Evolutionary conservation across 2,797 vertebrate genomes (phyloP).

Genomic region (Oophaga sylvatica): DNA sequence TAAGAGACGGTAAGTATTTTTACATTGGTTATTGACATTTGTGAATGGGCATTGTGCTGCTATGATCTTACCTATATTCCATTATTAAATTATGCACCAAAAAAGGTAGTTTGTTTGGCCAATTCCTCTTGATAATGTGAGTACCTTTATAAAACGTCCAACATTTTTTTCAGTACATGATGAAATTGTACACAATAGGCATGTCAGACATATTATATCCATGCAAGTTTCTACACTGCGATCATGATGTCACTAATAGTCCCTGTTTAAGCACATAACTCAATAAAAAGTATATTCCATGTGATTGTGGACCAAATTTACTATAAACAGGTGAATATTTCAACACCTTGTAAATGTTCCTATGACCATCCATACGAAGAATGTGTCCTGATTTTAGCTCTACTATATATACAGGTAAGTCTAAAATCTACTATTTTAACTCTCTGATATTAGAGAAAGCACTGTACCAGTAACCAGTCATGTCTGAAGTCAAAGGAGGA

Average conservation of each 20-base stretch:
- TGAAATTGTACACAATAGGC: not conserved
- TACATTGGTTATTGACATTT: too few species aligned
- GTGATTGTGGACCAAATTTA: not conserved
- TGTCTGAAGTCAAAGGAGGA: conserved; percentile 17
- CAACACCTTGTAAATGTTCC: not conserved
- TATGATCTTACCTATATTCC: too few species aligned
- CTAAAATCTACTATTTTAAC: not conserved
- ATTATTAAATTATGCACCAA: too few species aligned
- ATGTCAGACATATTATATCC: not conserved
- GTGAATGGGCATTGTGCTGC: too few species aligned
- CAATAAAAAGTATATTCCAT: not conserved
- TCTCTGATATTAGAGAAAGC: not conserved
- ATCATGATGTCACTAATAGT: not conserved
- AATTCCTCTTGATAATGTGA: too few species aligned
- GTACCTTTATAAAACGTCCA: too few species aligned
- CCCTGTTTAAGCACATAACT: not conserved
- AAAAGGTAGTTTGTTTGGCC: too few species aligned
- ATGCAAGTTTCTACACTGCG: not conserved
- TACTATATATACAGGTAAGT: not conserved
- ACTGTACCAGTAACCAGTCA: not conserved
- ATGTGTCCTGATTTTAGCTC: not conserved
- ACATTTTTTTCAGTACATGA: not conserved
- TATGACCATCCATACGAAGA: not conserved
- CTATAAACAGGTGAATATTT: not conserved
- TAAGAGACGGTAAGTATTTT: too few species aligned